Evolutionary conservation across 2,797 vertebrate genomes (phyloP).

Genomic region (Dryobates pubescens): DNA sequence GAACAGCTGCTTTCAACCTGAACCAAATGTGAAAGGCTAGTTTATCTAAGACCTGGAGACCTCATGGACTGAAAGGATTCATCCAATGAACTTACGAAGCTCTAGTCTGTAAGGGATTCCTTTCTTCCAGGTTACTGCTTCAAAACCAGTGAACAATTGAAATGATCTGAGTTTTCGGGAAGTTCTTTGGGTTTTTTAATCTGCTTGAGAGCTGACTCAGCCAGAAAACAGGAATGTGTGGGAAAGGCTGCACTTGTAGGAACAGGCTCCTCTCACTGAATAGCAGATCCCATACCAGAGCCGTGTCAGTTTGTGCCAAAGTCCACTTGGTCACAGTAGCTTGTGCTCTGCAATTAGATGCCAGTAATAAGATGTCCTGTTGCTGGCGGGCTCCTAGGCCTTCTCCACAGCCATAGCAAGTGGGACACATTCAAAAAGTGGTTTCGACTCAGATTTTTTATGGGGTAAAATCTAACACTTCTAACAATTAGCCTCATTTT

Average conservation of each 20-base stretch:
- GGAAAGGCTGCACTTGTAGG: neutral
- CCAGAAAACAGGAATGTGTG: neutral
- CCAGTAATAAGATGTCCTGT: fast-evolving
- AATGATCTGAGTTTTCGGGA: neutral
- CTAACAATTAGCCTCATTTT: neutral
- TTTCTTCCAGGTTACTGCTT: neutral
- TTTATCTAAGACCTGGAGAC: neutral
- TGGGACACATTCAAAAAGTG: neutral
- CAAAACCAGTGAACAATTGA: neutral
- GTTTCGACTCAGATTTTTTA: neutral
- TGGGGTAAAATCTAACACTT: neutral
- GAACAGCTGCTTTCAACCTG: neutral
- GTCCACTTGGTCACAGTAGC: neutral
- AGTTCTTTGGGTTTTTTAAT: neutral
- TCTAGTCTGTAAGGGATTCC: neutral
- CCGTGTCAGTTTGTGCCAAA: neutral
- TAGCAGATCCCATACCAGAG: neutral
- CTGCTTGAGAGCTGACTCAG: neutral
- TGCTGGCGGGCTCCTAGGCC: neutral
- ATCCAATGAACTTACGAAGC: no score
- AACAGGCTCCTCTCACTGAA: neutral
- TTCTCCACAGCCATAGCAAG: neutral
- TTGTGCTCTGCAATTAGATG: neutral
- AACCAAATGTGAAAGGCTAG: neutral
- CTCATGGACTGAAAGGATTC: neutral